phyloP scores from a whole-genome alignment of 2,113 vertebrate species.

The Indicator indicator region DNA sequence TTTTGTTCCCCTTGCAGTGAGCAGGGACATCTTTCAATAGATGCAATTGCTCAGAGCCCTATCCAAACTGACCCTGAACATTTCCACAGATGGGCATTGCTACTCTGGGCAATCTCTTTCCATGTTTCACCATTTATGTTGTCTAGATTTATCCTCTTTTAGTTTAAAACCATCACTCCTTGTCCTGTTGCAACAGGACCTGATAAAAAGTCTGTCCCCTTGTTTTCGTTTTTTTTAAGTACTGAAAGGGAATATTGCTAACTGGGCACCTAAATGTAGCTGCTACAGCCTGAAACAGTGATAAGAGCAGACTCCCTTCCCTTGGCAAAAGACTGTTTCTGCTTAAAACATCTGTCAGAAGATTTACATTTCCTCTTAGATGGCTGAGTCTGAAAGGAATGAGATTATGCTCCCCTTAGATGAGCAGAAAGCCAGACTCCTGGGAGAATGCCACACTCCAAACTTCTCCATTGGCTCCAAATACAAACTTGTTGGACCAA shows the following conservation, averaged over 20 bases:
- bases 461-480: not conserved
- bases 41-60: too few relatives aligned
- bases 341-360: conserved; percentile 4
- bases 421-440: not conserved
- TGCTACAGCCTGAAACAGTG: not conserved
- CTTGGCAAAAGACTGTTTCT: not conserved
- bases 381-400: not conserved
- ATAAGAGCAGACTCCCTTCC: not conserved
- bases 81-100: too few relatives aligned
- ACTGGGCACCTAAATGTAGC: not conserved
- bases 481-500: not conserved
- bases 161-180: too few relatives aligned
- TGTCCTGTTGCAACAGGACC: too few relatives aligned
- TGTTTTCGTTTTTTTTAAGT: too few relatives aligned
- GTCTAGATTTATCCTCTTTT: too few relatives aligned
- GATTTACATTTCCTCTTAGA: not conserved
- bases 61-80: too few relatives aligned
- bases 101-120: too few relatives aligned
- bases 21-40: too few relatives aligned
- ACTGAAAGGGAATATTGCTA: not conserved
- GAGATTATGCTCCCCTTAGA: not conserved
- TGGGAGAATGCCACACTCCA: not conserved
- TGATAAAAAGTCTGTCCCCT: too few relatives aligned
- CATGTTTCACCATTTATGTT: too few relatives aligned
- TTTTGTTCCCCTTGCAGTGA: not conserved